phyloP scores from a whole-genome alignment of 2,113 vertebrate species.

The Sigmodon hispidus region DNA sequence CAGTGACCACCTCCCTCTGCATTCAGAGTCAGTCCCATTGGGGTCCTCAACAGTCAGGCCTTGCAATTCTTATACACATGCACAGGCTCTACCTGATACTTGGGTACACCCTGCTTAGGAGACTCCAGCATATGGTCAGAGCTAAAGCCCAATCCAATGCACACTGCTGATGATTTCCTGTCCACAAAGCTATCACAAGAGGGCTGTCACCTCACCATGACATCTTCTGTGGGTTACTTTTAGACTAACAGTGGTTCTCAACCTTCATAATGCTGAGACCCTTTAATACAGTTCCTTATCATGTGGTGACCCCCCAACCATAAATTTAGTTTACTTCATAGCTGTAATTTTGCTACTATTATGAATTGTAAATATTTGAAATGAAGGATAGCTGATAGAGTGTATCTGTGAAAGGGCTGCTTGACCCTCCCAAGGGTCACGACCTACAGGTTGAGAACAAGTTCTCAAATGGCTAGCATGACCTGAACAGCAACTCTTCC shows the following conservation, averaged over 20 bases:
- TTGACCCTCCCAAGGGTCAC: not conserved
- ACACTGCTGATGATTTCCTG: rapidly evolving
- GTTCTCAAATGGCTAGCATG: not conserved
- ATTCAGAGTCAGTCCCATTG: rapidly evolving
- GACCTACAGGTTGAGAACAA: not conserved
- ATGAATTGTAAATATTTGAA: not conserved
- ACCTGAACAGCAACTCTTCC: not conserved
- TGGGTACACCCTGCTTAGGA: not conserved
- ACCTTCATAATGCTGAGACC: not conserved
- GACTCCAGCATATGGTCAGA: not conserved
- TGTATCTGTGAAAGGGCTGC: not conserved
- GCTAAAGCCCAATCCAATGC: not conserved
- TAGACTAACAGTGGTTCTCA: not conserved
- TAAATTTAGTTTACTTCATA: not conserved
- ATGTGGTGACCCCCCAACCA: not conserved
- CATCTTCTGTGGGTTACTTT: not conserved
- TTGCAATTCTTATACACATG: rapidly evolving
- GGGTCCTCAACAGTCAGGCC: rapidly evolving
- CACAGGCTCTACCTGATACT: too few relatives aligned
- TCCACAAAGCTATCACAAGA: not conserved
- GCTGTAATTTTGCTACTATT: not conserved
- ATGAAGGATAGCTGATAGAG: not conserved
- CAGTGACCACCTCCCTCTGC: not conserved
- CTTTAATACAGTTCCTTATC: not conserved
- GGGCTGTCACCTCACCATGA: too few relatives aligned